These are phyloP conservation scores for Diaphora mendica DNA, from an alignment of 2,888 invertebrate genomes.

Conservation along the genomic window DNA sequence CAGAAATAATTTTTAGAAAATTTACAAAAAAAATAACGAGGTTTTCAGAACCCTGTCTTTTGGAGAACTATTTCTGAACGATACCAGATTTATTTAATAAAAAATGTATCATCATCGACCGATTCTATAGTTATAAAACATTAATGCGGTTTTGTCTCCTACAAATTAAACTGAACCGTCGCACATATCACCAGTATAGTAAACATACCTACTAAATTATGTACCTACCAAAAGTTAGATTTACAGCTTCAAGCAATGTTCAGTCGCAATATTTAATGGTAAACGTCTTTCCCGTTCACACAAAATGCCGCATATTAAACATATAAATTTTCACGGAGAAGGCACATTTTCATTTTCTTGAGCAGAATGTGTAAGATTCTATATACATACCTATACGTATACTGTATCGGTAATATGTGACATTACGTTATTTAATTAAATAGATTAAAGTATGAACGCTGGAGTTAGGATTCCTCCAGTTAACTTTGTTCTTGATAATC, in stretches of 20 bases:
- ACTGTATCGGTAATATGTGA: conserved; percentile 6
- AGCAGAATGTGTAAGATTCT: conserved; percentile 36
- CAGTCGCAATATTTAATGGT: conserved; percentile 25
- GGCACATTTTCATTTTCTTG: conserved; percentile 53
- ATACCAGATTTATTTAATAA: no score
- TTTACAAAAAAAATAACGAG: no score
- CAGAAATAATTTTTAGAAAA: no score
- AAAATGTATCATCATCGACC: no score
- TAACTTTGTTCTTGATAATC: background rate
- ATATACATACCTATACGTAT: conserved; percentile 12
- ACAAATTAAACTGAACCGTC: background rate
- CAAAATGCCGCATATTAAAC: conserved; percentile 65
- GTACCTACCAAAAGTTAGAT: background rate
- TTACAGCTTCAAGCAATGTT: conserved; percentile 5
- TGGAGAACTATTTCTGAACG: no score
- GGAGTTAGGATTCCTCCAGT: no score
- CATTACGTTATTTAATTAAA: background rate
- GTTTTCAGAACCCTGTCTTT: no score
- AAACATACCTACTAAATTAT: background rate
- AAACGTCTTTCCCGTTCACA: conserved; percentile 26
- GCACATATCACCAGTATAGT: background rate
- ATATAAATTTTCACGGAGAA: conserved; percentile 67
- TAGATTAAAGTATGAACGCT: no score
- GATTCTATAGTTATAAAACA: no score
- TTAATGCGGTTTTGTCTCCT: no score